phyloP scores from a whole-genome alignment of 2,888 invertebrate species.

The Amblyjoppa proteus region DNA sequence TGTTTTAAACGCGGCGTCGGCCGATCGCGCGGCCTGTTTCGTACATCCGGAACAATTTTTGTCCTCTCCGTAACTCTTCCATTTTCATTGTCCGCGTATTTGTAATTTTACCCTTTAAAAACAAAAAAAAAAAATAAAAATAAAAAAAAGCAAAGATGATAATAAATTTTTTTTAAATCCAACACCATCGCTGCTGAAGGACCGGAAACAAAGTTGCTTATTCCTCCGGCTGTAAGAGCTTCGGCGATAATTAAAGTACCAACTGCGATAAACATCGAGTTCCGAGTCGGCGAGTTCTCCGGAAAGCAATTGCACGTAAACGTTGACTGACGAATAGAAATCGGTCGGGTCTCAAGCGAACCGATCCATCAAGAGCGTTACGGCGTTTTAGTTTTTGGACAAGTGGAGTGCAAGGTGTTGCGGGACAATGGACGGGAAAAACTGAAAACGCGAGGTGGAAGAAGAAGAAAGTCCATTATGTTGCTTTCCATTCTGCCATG shows the following conservation, averaged over 20 bases:
- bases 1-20: constrained; percentile 11
- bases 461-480: constrained; percentile 31
- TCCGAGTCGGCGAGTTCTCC: neutral
- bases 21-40: neutral
- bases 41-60: neutral
- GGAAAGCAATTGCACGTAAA: neutral
- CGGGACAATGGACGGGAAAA: neutral
- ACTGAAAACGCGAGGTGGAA: neutral
- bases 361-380: neutral
- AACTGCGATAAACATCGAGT: neutral
- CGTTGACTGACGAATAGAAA: neutral
- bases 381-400: neutral
- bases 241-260: neutral
- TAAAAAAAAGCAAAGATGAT: too few species aligned
- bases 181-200: neutral
- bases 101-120: neutral
- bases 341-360: neutral
- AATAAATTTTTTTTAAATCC: too few species aligned
- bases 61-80: neutral
- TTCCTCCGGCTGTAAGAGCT: neutral
- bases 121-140: neutral
- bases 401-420: neutral
- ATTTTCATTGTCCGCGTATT: neutral
- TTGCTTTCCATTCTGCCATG: constrained; percentile 28
- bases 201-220: neutral